Conservation (phyloP, 2,113 vertebrate species). For the Agapornis roseicollis region DNA sequence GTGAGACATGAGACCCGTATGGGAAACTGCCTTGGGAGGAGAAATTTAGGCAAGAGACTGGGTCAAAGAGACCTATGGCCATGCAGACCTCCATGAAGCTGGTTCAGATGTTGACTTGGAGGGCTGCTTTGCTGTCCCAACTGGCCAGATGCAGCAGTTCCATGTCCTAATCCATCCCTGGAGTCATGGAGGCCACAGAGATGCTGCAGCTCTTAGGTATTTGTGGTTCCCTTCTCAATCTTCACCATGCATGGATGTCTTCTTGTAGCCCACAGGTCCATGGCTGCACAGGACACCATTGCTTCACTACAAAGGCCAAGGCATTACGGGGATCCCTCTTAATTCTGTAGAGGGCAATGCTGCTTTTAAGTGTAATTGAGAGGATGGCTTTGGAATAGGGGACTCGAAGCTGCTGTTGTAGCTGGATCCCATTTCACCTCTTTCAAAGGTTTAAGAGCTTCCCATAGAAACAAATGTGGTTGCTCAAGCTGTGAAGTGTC, state of each 20-base stretch:
- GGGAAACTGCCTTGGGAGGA: neutral
- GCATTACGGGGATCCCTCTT: neutral
- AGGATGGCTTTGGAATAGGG: neutral
- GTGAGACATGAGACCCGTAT: neutral
- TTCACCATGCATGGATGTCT: neutral
- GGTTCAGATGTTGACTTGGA: neutral
- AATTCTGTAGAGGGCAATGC: neutral
- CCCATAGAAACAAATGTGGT: slow-evolving; percentile 59
- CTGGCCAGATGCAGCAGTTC: neutral
- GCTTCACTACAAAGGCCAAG: neutral
- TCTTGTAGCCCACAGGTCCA: neutral
- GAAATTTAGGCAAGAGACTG: neutral
- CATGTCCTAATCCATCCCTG: rapidly evolving
- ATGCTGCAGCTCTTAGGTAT: neutral
- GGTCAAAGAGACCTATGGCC: neutral
- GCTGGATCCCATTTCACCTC: slow-evolving; percentile 50
- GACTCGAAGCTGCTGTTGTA: neutral
- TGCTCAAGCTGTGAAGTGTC: slow-evolving; percentile 42
- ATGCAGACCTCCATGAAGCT: neutral
- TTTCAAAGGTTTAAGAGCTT: slow-evolving; percentile 48
- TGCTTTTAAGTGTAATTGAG: slow-evolving; percentile 17
- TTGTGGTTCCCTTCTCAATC: neutral
- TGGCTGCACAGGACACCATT: rapidly evolving
- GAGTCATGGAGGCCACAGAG: rapidly evolving
- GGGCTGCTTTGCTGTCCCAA: neutral